Base-by-base conservation (phyloP, 1,140 invertebrate species). In the Carcinoscorpius rotundicauda region DNA sequence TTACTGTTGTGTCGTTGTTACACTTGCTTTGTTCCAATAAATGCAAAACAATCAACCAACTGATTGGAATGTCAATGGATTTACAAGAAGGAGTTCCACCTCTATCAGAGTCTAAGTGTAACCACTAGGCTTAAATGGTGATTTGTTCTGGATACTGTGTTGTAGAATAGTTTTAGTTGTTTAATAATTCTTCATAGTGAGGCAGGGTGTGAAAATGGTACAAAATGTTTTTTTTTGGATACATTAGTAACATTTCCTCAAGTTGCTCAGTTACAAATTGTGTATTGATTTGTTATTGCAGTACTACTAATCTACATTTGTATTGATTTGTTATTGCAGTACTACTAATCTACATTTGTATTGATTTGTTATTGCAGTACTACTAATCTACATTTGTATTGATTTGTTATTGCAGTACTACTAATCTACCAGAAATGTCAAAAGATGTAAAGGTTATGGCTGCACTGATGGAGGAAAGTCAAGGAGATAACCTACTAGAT, bases 371-470 rank as follows among this genome's bases (percentile, higher is more conserved):
- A 53, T 53, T 62, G 1, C 49, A 62, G 61, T 48, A 91, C 94
- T 5, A 91, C 86, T 65, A 98, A 97, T 73, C 81, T 99, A 65
- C 94, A n/a, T n/a, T n/a, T 6, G 52, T 53, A 50, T 60, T 8
- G 6, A 51, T 60, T 49, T 60, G n/a, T 60, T 10, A 53, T 53
- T 62, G 1, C 49, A 62, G 61, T 48, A 91, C 94, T 5, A 91
- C 86, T 65, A 98, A 97, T 73, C 81, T 99, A 65, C 94, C 94
- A 0, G 93, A 97, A 78, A 93, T 99, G 81, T 92, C 93, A 0
- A 89, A 91, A 72, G 93, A 87, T 69, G 92, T 98, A 3, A 85
- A 88, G 64, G 88, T 97, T 82, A 88, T 99, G 69, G 95, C 95
- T 6, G 92, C 94, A 0, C 80, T 98, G 0, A 91, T 97, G 84